These are phyloP conservation scores for Chaetodon trifasciatus DNA, from an alignment of 2,797 vertebrate genomes.

Conservation along the genomic window DNA sequence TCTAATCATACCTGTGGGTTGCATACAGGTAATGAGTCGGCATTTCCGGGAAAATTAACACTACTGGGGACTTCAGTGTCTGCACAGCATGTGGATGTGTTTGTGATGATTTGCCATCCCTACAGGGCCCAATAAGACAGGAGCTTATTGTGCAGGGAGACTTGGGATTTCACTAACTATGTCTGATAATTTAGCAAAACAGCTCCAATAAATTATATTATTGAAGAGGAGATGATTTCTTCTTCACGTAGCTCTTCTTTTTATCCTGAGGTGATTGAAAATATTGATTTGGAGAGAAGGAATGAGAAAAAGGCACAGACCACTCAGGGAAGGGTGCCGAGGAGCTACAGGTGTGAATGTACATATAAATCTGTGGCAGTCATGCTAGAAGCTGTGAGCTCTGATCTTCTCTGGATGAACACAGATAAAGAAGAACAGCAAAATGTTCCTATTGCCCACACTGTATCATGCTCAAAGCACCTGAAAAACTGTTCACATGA, in stretches of 20 bases:
- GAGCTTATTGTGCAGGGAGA: constrained; percentile 64
- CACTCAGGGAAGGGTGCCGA: constrained; percentile 2
- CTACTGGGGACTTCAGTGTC: constrained; percentile 11
- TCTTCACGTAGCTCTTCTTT: constrained; percentile 36
- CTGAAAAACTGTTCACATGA: background rate
- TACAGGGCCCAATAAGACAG: constrained; percentile 52
- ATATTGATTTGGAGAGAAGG: constrained; percentile 60
- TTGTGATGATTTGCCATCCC: constrained; percentile 41
- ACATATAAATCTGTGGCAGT: background rate
- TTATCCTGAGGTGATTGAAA: constrained; percentile 59
- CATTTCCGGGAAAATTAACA: constrained; percentile 10
- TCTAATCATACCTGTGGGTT: constrained; percentile 48
- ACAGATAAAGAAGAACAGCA: background rate
- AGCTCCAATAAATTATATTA: constrained; percentile 55
- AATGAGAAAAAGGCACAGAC: constrained; percentile 39
- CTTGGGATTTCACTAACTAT: constrained; percentile 64
- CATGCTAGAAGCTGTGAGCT: background rate
- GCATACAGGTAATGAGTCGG: constrained; percentile 10
- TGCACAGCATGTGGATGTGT: constrained; percentile 14
- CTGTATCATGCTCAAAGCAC: background rate
- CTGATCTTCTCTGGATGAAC: background rate
- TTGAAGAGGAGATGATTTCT: constrained; percentile 32
- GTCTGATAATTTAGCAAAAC: constrained; percentile 60
- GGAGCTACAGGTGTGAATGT: constrained; percentile 3
- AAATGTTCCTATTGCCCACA: constrained; percentile 5